Evolutionary conservation across 2,888 invertebrate genomes (phyloP), one percentile per base, ranked within the genome.

Genomic region (Ormyrus nitidulus): DNA sequence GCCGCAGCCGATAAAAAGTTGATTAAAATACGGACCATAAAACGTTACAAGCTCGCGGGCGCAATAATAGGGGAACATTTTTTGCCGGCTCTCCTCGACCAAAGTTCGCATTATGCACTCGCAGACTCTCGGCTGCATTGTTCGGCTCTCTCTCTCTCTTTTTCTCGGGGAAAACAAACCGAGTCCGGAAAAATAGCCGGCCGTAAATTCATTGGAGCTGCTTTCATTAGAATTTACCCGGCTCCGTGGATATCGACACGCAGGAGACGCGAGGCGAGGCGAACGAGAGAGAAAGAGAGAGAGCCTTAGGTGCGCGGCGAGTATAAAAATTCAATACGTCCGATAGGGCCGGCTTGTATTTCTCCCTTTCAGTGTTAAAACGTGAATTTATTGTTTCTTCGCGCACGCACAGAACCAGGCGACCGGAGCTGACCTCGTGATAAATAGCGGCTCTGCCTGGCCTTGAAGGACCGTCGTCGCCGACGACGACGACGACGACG

Each of bases 281-380:
- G 9, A 46, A 9, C 8, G 62, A 46, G 9, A 48, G 19, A 7
- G 46, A 46, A 9, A 3, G 62, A 46, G 9, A 48, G 49, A 7
- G 46, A 46, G 56, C 11, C 56, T 46, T 54, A 76, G n/a, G 54
- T 34, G 9, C n/a, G 51, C 48, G 34, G 13, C 65, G 62, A 19
- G 68, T 56, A 73, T 78, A 78, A 78, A 78, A 78, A 78, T 78
- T 78, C 78, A 78, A 73, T 78, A 73, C 78, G 78, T 44, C 68
- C 78, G 71, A 77, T 72, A 71, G 58, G 59, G 65, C 58, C 34
- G 58, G 80, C 68, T 64, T 51, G 64, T 69, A 71, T 80, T 76
- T 71, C 65, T 76, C 80, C 66, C 66, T 75, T 76, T 69, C 54
- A 53, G 65, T 56, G 68, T 51, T 80, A 66, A 71, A 80, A 71